Evolutionary conservation across 2,113 vertebrate genomes (phyloP), one percentile per base, ranked within the genome.

Genomic region (Atrichornis clamosus): DNA sequence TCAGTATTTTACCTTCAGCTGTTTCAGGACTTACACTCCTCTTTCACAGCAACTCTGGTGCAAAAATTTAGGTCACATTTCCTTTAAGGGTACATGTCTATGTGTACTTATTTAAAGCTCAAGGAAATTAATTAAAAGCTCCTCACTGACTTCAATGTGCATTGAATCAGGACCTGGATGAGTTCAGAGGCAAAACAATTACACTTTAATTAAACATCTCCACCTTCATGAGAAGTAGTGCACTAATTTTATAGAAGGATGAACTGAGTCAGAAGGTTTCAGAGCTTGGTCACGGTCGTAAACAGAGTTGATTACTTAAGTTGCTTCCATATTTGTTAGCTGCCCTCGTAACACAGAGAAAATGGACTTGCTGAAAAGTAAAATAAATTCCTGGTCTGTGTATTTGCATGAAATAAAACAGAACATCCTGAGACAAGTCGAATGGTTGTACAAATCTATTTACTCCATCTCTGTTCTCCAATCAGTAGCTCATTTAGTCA

Each of bases 91-190:
- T 28, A 53, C 58, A 85, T 2, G 0, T 60, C 72, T 42, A 42
- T 6, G n/a, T 33, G 56, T 32, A 63, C 85, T 90, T 94, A 90
- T 24, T 95, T 83, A 95, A 96, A 90, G 75, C 87, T 95, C 94
- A 93, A 93, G 90, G 73, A 96, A 94, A 93, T 94, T 95, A 96
- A 96, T 97, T 93, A 95, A 96, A 96, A 97, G 96, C 46, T 96
- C 84, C 83, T 93, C 93, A 87, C 83, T 67, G 69, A 64, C 95
- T 96, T 90, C 95, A 75, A 6, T 18, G 60, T 63, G 55, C 64
- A 72, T 5, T 96, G 92, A 93, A 93, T 94, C 92, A 96, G 89
- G 73, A 93, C 52, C 53, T 79, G 39, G 78, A 77, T 89, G 88
- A 94, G 73, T 95, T 94, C 93, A 94, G 65, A 92, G 64, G 41